Percentiles rank a stretch among this genome's conserved stretches.
Conservation (phyloP, 2,113 vertebrate genomes). For the Lynx canadensis region DNA sequence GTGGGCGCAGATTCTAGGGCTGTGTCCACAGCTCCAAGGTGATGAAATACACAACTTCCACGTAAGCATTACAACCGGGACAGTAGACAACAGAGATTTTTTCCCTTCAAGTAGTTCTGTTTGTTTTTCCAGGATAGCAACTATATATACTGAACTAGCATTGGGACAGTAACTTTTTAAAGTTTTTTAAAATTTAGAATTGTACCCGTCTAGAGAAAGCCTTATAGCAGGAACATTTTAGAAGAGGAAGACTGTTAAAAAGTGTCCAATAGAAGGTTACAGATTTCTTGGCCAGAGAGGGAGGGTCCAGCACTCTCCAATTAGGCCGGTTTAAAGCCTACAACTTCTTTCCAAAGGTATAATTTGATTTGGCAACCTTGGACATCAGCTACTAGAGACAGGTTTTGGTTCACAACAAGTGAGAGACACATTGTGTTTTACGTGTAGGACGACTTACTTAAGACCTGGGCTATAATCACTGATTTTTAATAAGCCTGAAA, state of each 20-base stretch:
- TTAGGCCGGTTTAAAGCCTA: background rate
- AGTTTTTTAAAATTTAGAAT: background rate
- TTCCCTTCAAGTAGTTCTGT: background rate
- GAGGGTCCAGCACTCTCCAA: background rate
- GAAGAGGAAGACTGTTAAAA: background rate
- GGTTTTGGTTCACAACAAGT: background rate
- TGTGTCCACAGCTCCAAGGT: background rate
- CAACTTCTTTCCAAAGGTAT: conserved; percentile 15
- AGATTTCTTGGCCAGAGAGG: background rate
- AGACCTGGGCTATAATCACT: background rate
- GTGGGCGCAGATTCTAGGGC: background rate
- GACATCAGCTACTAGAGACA: background rate
- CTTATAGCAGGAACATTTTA: background rate
- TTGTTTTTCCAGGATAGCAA: background rate
- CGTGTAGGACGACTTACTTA: background rate
- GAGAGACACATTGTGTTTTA: accelerated
- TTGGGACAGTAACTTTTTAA: background rate
- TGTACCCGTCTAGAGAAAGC: background rate
- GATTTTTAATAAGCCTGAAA: background rate
- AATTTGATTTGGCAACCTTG: background rate
- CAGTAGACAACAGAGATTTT: background rate
- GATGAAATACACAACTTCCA: background rate
- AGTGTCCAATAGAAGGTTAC: background rate
- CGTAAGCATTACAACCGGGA: background rate
- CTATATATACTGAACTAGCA: background rate